Percentiles rank a stretch among this genome's conserved stretches.
phyloP scores from a whole-genome alignment of 2,888 invertebrate genomes.

The Priocnemis perturbator region DNA sequence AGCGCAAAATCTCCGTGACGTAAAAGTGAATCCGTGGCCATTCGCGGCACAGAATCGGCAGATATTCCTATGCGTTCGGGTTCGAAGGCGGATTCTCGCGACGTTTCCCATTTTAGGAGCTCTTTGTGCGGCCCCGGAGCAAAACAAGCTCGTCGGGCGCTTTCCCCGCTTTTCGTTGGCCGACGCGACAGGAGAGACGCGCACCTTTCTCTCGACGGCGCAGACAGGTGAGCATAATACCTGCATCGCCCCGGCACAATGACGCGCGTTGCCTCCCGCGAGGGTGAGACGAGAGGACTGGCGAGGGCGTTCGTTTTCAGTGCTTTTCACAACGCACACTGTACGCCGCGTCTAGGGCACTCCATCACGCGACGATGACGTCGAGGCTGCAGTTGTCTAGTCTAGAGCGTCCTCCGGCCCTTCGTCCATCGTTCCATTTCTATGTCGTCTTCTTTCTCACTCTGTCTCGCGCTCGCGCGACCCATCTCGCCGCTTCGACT shows the following conservation, averaged over 20 bases:
- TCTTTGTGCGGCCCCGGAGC: no score
- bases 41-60: no score
- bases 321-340: conserved; percentile 53
- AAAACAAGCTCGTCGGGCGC: no score
- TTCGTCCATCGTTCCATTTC: conserved; percentile 32
- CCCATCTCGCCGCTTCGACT: conserved; percentile 23
- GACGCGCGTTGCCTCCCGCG: conserved; percentile 36
- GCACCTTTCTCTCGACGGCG: conserved; percentile 25
- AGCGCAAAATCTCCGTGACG: no score
- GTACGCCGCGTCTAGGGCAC: conserved; percentile 57
- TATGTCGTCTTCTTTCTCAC: neutral
- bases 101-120: no score
- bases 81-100: no score
- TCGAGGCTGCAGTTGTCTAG: conserved; percentile 60
- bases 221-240: conserved; percentile 58
- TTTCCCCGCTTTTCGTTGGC: no score
- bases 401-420: conserved; percentile 38
- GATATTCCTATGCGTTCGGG: no score
- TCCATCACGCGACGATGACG: conserved; percentile 61
- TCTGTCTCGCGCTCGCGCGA: conserved; percentile 8
- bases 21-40: no score
- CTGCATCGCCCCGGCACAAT: conserved; percentile 45
- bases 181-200: neutral
- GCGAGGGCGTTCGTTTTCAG: conserved; percentile 55
- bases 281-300: conserved; percentile 17